These are phyloP conservation scores for Sinodicranocentrus sp. DNA, from an alignment of 2,888 invertebrate genomes.

Conservation along the genomic window DNA sequence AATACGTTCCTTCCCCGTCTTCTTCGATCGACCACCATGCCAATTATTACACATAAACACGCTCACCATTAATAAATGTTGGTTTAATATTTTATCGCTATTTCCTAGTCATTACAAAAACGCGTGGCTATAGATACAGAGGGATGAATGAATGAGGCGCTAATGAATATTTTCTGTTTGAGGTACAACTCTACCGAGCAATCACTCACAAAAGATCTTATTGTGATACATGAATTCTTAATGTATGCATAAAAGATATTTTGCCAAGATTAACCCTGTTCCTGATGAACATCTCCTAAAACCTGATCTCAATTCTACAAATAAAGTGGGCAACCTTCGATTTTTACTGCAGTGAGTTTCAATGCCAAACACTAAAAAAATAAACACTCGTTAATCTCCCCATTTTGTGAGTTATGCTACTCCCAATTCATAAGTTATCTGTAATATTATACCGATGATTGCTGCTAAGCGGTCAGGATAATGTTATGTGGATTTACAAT, in stretches of 20 bases:
- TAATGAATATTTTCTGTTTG: constrained; percentile 11
- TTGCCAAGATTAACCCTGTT: not conserved
- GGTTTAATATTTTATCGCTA: not conserved
- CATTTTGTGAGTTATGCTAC: too few species aligned
- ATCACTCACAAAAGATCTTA: too few species aligned
- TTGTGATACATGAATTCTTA: not conserved
- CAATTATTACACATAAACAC: constrained; percentile 7
- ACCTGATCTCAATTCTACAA: constrained; percentile 52
- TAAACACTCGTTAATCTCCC: too few species aligned
- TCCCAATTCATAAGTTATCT: too few species aligned
- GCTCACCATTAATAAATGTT: not conserved
- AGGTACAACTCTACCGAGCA: too few species aligned
- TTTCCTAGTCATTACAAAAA: constrained; percentile 15
- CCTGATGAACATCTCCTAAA: not conserved
- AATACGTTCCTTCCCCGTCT: too few species aligned
- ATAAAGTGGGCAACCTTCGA: constrained; percentile 53
- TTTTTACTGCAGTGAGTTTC: constrained; percentile 42
- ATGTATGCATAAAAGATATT: not conserved
- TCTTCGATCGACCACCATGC: too few species aligned
- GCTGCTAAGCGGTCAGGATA: too few species aligned
- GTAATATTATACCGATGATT: too few species aligned
- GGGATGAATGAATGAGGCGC: constrained; percentile 5
- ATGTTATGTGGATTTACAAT: too few species aligned
- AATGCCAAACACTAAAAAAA: constrained; percentile 40
- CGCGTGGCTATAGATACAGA: too few species aligned